Base-by-base conservation (phyloP, 2,888 invertebrate species). In the Laspeyria flexula region DNA sequence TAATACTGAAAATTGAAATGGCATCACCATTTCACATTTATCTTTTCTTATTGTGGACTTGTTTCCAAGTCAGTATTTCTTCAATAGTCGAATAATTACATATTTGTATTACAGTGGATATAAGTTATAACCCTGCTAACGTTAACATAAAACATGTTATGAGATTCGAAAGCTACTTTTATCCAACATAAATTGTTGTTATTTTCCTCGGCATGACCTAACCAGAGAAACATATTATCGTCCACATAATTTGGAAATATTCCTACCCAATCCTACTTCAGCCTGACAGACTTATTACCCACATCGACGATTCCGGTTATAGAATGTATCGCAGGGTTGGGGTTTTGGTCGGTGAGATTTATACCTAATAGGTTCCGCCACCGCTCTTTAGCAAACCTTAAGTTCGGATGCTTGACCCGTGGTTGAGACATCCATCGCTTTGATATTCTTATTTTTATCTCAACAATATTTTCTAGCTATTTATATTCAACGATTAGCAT, bases 231-330 rank as follows among this genome's bases (percentile, higher is more conserved):
- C 27, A 42, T 15, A 37, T 29, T 41, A 30, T 47, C 21, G 30
- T 27, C 25, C 13, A 2, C n/a, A 31, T 38, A 25, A 43, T 33
- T 37, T 49, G 18, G 38, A 43, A 37, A 49, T 49, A 43, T 38
- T 37, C 16, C 43, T 23, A 25, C 23, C 11, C 31, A 30, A 48
- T 49, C 16, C 43, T 11, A 43, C 27, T 38, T 27, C 33, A 13
- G 6, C 11, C 7, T 50, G 50, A 50, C 40, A 50, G 33, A 50
- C 43, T 50, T 50, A 40, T 50, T 43, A 50, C 50, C 30, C 40
- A 50, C 50, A 50, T 44, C 50, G 39, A 23, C 50, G 44, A 39
- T 50, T 50, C 18, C 34, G 38, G 27, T 44, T 40, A 44, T 40
- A 40, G 34, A 34, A 50, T 44, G 40, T 50, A 44, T 40, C 50